These are phyloP conservation scores for Calliopsis andreniformis DNA, from an alignment of 1,140 invertebrate species.

Conservation along the genomic window DNA sequence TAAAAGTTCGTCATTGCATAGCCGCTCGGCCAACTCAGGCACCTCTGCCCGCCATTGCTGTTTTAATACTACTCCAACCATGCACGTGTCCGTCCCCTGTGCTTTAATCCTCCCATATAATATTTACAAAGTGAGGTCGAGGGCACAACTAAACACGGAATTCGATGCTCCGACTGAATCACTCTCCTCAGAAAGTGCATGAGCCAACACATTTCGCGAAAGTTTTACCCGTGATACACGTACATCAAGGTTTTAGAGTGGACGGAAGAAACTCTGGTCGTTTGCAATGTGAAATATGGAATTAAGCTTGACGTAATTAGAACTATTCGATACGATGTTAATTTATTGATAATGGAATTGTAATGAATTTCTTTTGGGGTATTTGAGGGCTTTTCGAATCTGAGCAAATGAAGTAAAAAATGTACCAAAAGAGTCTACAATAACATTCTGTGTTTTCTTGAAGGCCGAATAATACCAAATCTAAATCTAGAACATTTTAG, in stretches of 20 bases:
- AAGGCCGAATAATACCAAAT: too few species aligned
- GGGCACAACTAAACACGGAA: slow-evolving; percentile 5
- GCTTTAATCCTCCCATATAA: slow-evolving; percentile 55
- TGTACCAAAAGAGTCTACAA: too few species aligned
- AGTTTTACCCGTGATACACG: neutral
- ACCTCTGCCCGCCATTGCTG: slow-evolving; percentile 15
- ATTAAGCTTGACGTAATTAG: neutral
- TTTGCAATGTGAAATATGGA: neutral
- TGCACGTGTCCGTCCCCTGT: slow-evolving; percentile 1
- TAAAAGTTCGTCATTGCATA: slow-evolving; percentile 58
- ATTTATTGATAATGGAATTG: too few species aligned
- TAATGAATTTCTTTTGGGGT: too few species aligned
- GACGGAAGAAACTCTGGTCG: neutral
- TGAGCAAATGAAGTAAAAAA: too few species aligned
- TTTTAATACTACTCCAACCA: slow-evolving; percentile 26
- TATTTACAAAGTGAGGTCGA: slow-evolving; percentile 56
- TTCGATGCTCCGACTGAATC: neutral
- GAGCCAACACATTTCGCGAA: neutral
- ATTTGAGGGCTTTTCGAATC: too few species aligned
- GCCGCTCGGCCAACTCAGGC: slow-evolving; percentile 26
- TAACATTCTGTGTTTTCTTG: too few species aligned
- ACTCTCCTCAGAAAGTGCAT: neutral
- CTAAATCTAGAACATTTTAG: too few species aligned
- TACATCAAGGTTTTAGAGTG: neutral
- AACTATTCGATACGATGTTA: too few species aligned